Evolutionary conservation across 2,888 invertebrate species (phyloP), one percentile per base, ranked within the genome.

Genomic region (Nephrocerus scutellatus): DNA sequence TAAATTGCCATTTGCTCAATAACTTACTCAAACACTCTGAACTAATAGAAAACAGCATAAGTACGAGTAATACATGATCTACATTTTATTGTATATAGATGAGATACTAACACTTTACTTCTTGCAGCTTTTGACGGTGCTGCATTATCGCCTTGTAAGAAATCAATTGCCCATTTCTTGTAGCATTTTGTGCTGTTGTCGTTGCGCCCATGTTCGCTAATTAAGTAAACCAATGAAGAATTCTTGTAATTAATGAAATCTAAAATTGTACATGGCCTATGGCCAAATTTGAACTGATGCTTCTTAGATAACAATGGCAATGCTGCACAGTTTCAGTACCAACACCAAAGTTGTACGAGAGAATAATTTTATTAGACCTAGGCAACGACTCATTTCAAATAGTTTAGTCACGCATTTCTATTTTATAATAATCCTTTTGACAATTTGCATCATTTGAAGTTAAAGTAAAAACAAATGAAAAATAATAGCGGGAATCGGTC

Each of bases 401-500:
- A 24, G 16, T 10, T 24, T 15, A 12, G 39, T 25, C 24, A 15
- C 36, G 24, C 33, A 22, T 29, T 24, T 28, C 6, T 36, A 41
- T 22, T 33, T 9, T 4, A 30, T 36, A 41, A 44, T 41, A n/a
- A n/a, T n/a, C n/a, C n/a, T n/a, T 52, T 50, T 46, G 47, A 50
- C 49, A 50, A 50, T 35, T 36, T 41, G n/a, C 24, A 19, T 9
- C 16, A 26, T 26, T 38, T 28, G 20, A 14, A 26, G 5, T 20
- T 16, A 12, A 24, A 25, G 28, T 5, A 28, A 21, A 12, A 12
- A 28, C 14, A 31, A 36, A 24, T n/a, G 14, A 22, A 19, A 28
- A 32, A 21, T 30, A 53, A 49, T 54, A 36, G 54, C 31, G 44
- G 38, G n/a, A 45, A 30, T 10, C 53, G 54, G 25, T 59, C 56